Conservation (phyloP, 2,113 vertebrate species). For the Nestor notabilis region DNA sequence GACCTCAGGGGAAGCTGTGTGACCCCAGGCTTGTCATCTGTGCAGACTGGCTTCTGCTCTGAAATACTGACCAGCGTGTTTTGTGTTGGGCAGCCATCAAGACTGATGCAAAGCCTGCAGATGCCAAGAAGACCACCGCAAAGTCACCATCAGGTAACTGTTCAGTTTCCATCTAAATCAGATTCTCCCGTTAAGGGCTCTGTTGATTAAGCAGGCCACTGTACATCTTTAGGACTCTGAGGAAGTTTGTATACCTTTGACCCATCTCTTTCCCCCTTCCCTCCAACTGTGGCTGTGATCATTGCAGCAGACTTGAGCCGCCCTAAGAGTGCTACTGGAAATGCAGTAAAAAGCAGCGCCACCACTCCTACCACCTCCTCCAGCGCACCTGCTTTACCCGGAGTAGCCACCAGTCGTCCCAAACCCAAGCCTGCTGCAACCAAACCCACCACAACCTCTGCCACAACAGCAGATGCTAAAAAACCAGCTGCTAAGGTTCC, state of each 20-base stretch:
- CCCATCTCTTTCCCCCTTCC: not conserved
- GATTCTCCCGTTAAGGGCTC: not conserved
- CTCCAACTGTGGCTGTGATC: not conserved
- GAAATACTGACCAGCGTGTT: accelerated
- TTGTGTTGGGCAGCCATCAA: conserved; percentile 78
- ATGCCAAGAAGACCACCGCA: conserved; percentile 80
- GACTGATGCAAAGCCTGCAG: conserved; percentile 82
- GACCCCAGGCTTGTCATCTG: not conserved
- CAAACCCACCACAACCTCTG: conserved; percentile 50
- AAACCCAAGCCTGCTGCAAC: conserved; percentile 67
- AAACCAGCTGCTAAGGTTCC: conserved; percentile 71
- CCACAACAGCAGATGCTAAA: conserved; percentile 69
- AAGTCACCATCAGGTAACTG: conserved; percentile 85
- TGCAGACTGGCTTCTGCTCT: not conserved
- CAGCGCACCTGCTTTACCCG: conserved; percentile 27
- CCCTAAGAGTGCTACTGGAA: conserved; percentile 74
- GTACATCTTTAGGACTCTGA: accelerated
- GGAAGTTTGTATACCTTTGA: accelerated
- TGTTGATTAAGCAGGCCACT: accelerated
- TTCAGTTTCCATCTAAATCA: accelerated
- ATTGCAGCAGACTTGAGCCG: conserved; percentile 66
- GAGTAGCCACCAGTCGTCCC: conserved; percentile 45
- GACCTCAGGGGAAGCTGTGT: not conserved
- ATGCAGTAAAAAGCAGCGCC: conserved; percentile 46
- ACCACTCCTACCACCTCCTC: conserved; percentile 42